phyloP scores from a whole-genome alignment of 2,888 invertebrate species.

The Ctenicera cuprea region DNA sequence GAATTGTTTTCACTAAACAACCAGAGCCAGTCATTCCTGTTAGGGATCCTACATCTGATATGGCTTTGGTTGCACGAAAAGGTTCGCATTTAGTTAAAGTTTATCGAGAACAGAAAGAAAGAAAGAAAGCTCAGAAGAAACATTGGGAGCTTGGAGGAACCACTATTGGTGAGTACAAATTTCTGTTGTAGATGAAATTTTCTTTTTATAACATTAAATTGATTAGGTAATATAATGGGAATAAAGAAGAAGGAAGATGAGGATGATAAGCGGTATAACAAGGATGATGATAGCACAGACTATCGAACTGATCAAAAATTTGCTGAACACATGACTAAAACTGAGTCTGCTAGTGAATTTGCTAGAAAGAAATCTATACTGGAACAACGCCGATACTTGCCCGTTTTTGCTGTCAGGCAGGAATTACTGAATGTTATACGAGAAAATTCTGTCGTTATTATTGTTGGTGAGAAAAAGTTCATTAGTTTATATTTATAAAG shows the following conservation, averaged over 20 bases:
- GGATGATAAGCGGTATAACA: constrained; percentile 79
- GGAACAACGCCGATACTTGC: constrained; percentile 93
- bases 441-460: constrained; percentile 95
- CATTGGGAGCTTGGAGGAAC: constrained; percentile 99
- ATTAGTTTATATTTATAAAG: too few relatives aligned
- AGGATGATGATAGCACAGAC: constrained; percentile 84
- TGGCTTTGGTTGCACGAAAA: constrained; percentile 96
- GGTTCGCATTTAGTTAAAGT: constrained; percentile 93
- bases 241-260: constrained; percentile 88
- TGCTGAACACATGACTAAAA: constrained; percentile 92
- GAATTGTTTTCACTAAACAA: constrained; percentile 99
- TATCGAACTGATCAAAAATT: constrained; percentile 97
- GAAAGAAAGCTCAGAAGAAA: constrained; percentile 97
- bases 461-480: constrained; percentile 80
- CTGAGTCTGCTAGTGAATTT: constrained; percentile 86
- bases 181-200: background rate
- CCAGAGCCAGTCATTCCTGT: constrained; percentile 99
- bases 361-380: constrained; percentile 88
- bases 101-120: constrained; percentile 96
- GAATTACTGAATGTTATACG: constrained; percentile 93
- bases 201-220: constrained; percentile 18
- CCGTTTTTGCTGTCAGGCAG: constrained; percentile 96
- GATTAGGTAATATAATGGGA: constrained; percentile 93
- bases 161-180: constrained; percentile 79
- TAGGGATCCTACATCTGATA: constrained; percentile 96